Conservation (phyloP, 2,888 invertebrate genomes). For the Dexiosoma caninum region DNA sequence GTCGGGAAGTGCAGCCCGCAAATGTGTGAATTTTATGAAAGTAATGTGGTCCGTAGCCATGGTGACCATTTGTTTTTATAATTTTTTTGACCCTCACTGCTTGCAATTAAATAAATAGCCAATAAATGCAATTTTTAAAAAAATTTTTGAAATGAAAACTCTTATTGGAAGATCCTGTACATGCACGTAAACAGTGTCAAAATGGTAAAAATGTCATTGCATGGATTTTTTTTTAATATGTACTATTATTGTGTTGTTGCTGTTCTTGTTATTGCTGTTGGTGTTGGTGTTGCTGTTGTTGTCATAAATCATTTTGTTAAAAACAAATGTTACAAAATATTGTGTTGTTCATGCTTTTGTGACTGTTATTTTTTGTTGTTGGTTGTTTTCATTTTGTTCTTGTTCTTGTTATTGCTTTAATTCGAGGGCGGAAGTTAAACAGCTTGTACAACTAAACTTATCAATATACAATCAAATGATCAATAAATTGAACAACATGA, state of each 20-base stretch:
- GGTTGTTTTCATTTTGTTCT: background rate
- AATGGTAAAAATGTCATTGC: constrained; percentile 29
- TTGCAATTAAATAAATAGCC: too few species aligned
- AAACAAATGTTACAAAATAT: constrained; percentile 58
- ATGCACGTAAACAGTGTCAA: background rate
- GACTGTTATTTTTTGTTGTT: background rate
- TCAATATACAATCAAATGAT: constrained; percentile 57
- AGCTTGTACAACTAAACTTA: constrained; percentile 59
- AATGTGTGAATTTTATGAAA: too few species aligned
- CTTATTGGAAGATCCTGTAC: too few species aligned
- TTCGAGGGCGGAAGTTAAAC: constrained; percentile 57
- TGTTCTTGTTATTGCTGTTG: background rate
- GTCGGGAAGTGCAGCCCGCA: too few species aligned
- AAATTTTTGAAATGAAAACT: too few species aligned
- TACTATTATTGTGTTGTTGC: too few species aligned
- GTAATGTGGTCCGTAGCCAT: too few species aligned
- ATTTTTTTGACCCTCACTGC: too few species aligned
- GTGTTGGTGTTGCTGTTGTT: constrained; percentile 16
- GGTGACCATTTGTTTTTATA: too few species aligned
- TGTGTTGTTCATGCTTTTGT: constrained; percentile 44
- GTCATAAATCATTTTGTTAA: constrained; percentile 63
- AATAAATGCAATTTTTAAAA: too few species aligned
- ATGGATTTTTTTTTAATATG: constrained; percentile 15
- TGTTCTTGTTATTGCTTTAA: constrained; percentile 30
- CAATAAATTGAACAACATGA: constrained; percentile 56